These are phyloP conservation scores for Trichonephila clavipes DNA, from an alignment of 1,140 invertebrate genomes.

Conservation along the genomic window DNA sequence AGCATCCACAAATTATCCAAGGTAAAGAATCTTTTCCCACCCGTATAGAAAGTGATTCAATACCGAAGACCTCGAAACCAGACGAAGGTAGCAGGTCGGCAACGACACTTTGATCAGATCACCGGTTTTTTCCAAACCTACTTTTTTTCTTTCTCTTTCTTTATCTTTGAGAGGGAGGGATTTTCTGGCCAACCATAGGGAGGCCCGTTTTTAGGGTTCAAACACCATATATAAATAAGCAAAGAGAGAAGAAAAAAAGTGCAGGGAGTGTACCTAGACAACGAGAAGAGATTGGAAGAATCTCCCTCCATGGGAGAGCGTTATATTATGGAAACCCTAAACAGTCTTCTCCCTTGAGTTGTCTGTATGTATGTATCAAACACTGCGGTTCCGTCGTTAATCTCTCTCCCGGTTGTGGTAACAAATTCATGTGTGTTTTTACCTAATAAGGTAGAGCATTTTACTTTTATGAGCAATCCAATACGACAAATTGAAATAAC, in stretches of 20 bases:
- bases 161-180: conserved; percentile 11
- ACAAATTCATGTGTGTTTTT: not conserved
- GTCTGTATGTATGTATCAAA: not conserved
- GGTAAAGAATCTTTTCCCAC: not conserved
- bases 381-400: conserved; percentile 8
- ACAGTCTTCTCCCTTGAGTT: conserved; percentile 35
- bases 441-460: too few relatives aligned
- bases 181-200: conserved; percentile 25
- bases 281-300: conserved; percentile 44
- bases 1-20: not conserved
- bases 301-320: conserved; percentile 36
- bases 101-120: conserved; percentile 30
- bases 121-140: conserved; percentile 18
- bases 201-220: not conserved
- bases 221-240: conserved; percentile 5
- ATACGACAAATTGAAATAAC: too few relatives aligned
- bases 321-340: conserved; percentile 68
- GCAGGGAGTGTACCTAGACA: not conserved
- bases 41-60: not conserved
- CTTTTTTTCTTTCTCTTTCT: not conserved
- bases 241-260: not conserved
- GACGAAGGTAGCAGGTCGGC: conserved; percentile 20
- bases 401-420: not conserved
- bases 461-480: too few relatives aligned
- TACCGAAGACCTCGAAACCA: not conserved